Conservation (phyloP, 2,797 vertebrate species). For the Sparus aurata region DNA sequence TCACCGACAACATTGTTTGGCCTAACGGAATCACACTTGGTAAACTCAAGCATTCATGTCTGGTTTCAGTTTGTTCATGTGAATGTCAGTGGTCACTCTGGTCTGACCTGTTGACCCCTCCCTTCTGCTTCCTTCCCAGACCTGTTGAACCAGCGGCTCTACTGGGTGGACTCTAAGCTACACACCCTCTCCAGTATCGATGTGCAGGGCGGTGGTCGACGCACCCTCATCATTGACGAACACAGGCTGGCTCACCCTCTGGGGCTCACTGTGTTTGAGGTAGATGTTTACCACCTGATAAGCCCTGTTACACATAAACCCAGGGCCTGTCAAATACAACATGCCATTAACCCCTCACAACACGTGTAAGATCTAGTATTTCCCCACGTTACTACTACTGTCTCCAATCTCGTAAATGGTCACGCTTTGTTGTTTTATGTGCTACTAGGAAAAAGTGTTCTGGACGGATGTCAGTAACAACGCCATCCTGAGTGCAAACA, state of each 20-base stretch:
- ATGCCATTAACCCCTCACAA: conserved; percentile 5
- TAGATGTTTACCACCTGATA: conserved; percentile 59
- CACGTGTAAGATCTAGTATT: neutral
- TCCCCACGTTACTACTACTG: neutral
- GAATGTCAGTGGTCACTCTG: conserved; percentile 32
- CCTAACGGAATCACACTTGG: conserved; percentile 94
- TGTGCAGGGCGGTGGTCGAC: conserved; percentile 87
- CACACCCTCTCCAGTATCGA: conserved; percentile 92
- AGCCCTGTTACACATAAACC: conserved; percentile 15
- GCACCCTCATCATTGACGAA: conserved; percentile 86
- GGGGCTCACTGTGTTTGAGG: conserved; percentile 92
- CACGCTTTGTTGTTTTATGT: neutral
- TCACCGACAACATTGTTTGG: conserved; percentile 90
- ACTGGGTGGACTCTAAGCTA: conserved; percentile 95
- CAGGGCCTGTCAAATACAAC: conserved; percentile 10
- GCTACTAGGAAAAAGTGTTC: conserved; percentile 89
- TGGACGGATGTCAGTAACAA: conserved; percentile 93
- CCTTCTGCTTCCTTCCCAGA: conserved; percentile 76
- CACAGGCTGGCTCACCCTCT: conserved; percentile 90
- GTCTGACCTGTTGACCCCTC: conserved; percentile 42
- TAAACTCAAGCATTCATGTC: conserved; percentile 66
- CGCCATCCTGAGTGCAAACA: conserved; percentile 92
- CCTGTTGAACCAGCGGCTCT: conserved; percentile 89
- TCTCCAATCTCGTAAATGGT: neutral
- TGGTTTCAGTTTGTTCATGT: conserved; percentile 24